Conservation (phyloP, 2,113 vertebrate genomes). For the Eira barbara region DNA sequence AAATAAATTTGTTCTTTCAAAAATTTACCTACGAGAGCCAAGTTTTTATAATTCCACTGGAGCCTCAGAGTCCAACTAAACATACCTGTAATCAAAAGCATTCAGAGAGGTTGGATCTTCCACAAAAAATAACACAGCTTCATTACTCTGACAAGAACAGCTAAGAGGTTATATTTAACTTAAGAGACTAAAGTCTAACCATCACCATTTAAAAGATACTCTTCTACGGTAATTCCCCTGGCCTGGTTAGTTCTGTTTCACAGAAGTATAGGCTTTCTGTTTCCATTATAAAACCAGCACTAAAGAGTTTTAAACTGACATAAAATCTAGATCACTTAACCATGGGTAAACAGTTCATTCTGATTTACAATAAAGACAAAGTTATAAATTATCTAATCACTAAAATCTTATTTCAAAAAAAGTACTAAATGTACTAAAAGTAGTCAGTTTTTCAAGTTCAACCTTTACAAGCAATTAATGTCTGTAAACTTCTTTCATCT, state of each 20-base stretch:
- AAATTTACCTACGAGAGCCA: neutral
- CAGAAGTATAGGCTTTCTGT: constrained; percentile 15
- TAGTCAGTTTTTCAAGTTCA: neutral
- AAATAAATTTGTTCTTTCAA: constrained; percentile 2
- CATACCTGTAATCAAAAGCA: neutral
- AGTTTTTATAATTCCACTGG: neutral
- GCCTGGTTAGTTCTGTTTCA: neutral
- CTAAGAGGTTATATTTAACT: neutral
- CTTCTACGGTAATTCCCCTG: neutral
- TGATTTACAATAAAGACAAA: neutral
- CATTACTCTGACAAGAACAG: neutral
- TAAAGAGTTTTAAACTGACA: constrained; percentile 29
- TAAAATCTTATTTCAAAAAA: constrained; percentile 31
- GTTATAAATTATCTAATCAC: neutral
- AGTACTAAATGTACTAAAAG: neutral
- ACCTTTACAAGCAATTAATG: neutral
- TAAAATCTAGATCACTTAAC: constrained; percentile 14
- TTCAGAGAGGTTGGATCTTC: neutral
- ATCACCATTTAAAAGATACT: neutral
- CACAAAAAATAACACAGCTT: neutral
- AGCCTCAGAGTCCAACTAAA: neutral
- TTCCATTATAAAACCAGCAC: neutral
- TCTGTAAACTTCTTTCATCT: neutral
- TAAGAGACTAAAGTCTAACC: neutral
- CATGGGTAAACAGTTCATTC: neutral